Evolutionary conservation across 1,140 invertebrate species (phyloP).

Genomic region (Campoletis sonorensis): DNA sequence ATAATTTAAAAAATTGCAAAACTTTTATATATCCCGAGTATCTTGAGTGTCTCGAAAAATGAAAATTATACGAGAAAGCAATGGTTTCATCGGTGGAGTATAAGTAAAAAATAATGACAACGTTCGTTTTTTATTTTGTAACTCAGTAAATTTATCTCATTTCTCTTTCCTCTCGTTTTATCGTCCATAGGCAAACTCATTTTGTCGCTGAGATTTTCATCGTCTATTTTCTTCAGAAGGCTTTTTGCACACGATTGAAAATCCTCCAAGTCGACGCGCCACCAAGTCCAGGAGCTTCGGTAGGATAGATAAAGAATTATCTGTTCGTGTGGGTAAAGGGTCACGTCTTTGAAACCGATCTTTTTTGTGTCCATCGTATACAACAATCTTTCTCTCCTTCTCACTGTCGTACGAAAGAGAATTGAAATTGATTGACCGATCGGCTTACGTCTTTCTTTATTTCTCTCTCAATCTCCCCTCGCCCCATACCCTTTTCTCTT

Average conservation of each 20-base stretch:
- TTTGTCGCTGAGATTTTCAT: neutral
- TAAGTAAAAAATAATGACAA: too few species aligned
- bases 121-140: too few species aligned
- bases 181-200: constrained; percentile 34
- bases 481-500: neutral
- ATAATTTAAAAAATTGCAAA: neutral
- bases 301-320: constrained; percentile 43
- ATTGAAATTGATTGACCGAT: constrained; percentile 57
- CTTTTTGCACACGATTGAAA: constrained; percentile 9
- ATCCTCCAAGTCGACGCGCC: constrained; percentile 13
- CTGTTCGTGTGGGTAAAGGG: constrained; percentile 14
- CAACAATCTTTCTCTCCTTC: neutral
- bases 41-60: neutral
- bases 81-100: too few species aligned
- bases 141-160: neutral
- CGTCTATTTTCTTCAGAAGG: neutral
- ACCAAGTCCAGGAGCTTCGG: neutral
- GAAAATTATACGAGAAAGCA: neutral
- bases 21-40: neutral
- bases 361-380: neutral
- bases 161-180: constrained; percentile 7
- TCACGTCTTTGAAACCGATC: constrained; percentile 32
- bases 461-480: constrained; percentile 19
- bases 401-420: constrained; percentile 44
- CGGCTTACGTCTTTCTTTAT: constrained; percentile 33